Percentiles rank a stretch among this genome's conserved stretches.
Conservation (phyloP, 1,140 invertebrate genomes). For the Drosophila truncata region DNA sequence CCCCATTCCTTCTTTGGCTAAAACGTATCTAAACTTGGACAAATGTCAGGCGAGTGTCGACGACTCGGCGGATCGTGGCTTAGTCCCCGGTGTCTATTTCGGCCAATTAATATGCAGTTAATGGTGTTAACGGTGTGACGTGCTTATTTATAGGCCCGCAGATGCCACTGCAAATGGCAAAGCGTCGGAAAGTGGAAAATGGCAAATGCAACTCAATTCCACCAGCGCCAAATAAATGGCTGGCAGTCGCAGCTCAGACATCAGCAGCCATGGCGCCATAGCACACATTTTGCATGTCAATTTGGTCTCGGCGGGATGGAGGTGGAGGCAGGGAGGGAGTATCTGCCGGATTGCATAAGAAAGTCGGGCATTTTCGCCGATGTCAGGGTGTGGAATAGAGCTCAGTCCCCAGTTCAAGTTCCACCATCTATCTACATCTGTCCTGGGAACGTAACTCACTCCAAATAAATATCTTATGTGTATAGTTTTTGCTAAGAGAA, state of each 20-base stretch:
- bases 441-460: conserved; percentile 32
- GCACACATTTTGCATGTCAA: conserved; percentile 77
- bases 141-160: conserved; percentile 74
- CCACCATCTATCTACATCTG: conserved; percentile 26
- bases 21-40: conserved; percentile 45
- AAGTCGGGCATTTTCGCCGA: conserved; percentile 40
- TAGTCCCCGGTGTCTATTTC: conserved; percentile 68
- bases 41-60: conserved; percentile 57
- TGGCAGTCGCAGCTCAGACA: conserved; percentile 54
- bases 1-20: conserved; percentile 44
- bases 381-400: conserved; percentile 40
- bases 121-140: conserved; percentile 78
- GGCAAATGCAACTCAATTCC: conserved; percentile 62
- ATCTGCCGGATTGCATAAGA: conserved; percentile 77
- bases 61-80: conserved; percentile 20
- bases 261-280: conserved; percentile 39
- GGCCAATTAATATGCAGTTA: conserved; percentile 83
- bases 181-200: conserved; percentile 24
- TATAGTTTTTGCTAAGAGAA: conserved; percentile 37
- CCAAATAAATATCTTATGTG: conserved; percentile 56
- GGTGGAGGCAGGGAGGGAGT: conserved; percentile 17
- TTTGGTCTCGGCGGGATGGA: conserved; percentile 24
- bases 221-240: conserved; percentile 67
- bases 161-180: conserved; percentile 69
- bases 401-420: conserved; percentile 4